Base-by-base conservation (phyloP, 2,888 invertebrate genomes). In the Drosophila macrospina region DNA sequence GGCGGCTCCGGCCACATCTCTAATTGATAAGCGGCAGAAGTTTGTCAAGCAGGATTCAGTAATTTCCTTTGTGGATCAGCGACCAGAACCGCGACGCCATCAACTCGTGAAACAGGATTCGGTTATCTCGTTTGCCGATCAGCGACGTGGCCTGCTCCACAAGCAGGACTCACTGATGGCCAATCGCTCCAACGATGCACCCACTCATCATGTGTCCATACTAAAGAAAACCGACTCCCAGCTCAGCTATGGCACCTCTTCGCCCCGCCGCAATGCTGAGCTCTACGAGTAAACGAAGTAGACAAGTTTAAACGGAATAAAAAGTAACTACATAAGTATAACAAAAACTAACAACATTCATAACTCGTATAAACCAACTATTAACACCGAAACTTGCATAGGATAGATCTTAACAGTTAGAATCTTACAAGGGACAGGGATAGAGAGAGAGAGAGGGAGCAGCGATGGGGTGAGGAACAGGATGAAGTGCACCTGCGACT, bases 51-150 rank as follows among this genome's bases (percentile, higher is more conserved):
- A 92, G 76, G 92, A 92, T 78, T 92, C 92, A 54, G 91, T 92
- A 42, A 91, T 92, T 57, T 92, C 92, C 50, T 92, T 92, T 84
- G 92, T 92, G 39, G 92, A 92, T 70, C 92, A 92, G 74, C 87
- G 90, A 47, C 90, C 91, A 78, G 92, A 92, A 61, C 89, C 91
- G 37, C 85, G 91, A 44, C 91, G 92, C 16, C 92, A 92, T 80
- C 91, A 92, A 68, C 81, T 92, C 71, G 92, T 92, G 8, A 92
- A 92, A 65, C 92, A 92, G 78, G 92, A 92, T 63, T 92, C 92
- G 13, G 91, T 92, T 48, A 92, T 92, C 74, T 92, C 92, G 15
- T 92, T 92, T 77, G 92, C 92, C 60, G 92, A 92, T 76, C 92
- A 92, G 76, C 90, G 91, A 20, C 89, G 92, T n/a, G 91, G 91